Conservation (phyloP, 1,140 invertebrate genomes). For the Heterodera schachtii region DNA sequence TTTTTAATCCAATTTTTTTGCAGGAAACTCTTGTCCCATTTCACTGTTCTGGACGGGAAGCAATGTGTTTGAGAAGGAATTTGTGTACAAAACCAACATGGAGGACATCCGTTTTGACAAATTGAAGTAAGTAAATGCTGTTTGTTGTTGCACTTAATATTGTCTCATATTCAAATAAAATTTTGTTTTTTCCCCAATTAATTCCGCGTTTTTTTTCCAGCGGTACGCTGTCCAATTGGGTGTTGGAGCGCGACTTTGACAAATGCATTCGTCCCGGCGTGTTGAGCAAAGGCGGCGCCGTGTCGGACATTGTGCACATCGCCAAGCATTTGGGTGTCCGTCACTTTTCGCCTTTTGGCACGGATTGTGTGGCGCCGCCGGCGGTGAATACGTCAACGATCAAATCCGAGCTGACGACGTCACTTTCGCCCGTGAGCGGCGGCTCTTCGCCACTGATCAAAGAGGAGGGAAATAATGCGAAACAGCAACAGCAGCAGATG, state of each 20-base stretch:
- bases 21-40: slow-evolving; percentile 33
- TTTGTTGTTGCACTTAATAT: no score
- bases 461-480: not conserved
- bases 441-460: no score
- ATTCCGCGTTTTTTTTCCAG: no score
- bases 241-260: slow-evolving; percentile 1
- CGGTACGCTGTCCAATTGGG: slow-evolving; percentile 4
- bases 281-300: not conserved
- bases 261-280: not conserved
- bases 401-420: no score
- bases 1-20: no score
- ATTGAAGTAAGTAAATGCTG: slow-evolving; percentile 17
- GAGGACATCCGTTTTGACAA: slow-evolving; percentile 36
- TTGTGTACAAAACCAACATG: slow-evolving; percentile 29
- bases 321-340: slow-evolving; percentile 16
- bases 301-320: slow-evolving; percentile 20
- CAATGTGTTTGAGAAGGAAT: slow-evolving; percentile 31
- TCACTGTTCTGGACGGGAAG: slow-evolving; percentile 27
- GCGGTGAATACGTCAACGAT: no score
- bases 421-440: no score
- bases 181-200: no score
- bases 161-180: no score
- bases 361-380: not conserved
- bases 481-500: not conserved
- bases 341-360: not conserved